A percentile compares a stretch with the other conserved stretches of the same genome.
These are phyloP conservation scores for Tenodera sinensis DNA, from an alignment of 2,888 invertebrate genomes.

Conservation along the genomic window DNA sequence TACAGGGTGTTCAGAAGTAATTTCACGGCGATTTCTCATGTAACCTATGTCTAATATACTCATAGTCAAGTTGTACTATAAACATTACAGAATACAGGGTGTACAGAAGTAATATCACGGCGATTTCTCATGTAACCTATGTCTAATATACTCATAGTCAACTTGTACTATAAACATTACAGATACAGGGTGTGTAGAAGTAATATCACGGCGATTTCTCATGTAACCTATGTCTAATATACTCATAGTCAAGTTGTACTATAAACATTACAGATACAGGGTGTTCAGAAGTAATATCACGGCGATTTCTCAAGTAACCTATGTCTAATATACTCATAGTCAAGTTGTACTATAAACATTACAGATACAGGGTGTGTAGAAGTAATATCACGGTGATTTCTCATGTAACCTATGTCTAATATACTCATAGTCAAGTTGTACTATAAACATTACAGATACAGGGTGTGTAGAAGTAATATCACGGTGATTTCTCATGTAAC, in stretches of 20 bases:
- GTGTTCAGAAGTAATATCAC: background rate
- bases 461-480: too few species aligned
- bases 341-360: background rate
- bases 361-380: background rate
- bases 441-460: too few species aligned
- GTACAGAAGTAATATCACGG: background rate
- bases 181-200: background rate
- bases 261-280: background rate
- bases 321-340: background rate
- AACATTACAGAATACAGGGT: background rate
- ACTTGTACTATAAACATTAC: background rate
- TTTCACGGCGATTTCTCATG: background rate
- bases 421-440: too few species aligned
- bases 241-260: background rate
- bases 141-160: background rate
- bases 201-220: background rate
- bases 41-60: background rate
- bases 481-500: too few species aligned
- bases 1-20: background rate
- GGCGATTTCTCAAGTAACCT: background rate
- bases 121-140: background rate
- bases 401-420: background rate
- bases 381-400: background rate
- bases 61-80: background rate
- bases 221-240: background rate